Percentiles rank a stretch among this genome's conserved stretches.
Conservation (phyloP, 2,797 vertebrate species). For the Intellagama lesueurii region DNA sequence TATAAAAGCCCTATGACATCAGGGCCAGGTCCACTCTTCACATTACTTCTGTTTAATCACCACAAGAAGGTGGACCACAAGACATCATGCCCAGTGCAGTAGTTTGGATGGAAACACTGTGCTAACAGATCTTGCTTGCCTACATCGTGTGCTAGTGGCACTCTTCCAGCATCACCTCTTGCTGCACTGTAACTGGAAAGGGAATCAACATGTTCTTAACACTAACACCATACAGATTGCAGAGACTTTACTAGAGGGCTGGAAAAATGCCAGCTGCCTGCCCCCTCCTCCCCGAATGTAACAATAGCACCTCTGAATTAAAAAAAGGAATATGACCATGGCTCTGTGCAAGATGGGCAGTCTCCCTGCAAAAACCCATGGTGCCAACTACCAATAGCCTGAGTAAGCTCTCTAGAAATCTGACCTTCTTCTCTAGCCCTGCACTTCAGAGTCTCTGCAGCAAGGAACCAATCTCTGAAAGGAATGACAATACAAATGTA, state of each 20-base stretch:
- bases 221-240: not conserved
- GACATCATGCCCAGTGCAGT: not conserved
- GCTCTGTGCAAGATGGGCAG: not conserved
- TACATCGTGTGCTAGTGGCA: not conserved
- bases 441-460: not conserved
- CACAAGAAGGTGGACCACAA: not conserved
- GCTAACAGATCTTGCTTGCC: not conserved
- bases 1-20: not conserved
- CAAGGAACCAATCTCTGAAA: not conserved
- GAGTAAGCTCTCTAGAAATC: not conserved
- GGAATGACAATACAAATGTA: not conserved
- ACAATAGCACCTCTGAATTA: not conserved
- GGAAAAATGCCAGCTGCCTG: no score
- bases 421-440: not conserved
- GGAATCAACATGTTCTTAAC: not conserved
- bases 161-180: not conserved
- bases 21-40: no score
- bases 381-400: not conserved
- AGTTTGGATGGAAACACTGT: not conserved
- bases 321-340: not conserved
- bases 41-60: not conserved
- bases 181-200: not conserved
- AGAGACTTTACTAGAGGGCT: no score
- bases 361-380: not conserved
- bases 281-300: no score